Evolutionary conservation across 2,113 vertebrate genomes (phyloP).

Genomic region (Grallaria varia): DNA sequence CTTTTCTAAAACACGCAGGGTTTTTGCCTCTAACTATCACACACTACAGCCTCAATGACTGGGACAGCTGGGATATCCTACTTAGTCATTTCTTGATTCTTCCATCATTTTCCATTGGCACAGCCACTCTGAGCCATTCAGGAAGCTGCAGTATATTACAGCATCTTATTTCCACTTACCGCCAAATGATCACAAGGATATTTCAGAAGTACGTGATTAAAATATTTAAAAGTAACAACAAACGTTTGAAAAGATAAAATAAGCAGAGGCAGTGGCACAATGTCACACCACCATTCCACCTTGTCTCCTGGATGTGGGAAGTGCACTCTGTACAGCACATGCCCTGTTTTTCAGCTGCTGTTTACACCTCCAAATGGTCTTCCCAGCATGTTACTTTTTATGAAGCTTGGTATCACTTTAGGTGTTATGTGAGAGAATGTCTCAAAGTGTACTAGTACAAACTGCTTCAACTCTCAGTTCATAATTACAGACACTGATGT

Average conservation of each 20-base stretch:
- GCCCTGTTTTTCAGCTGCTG: neutral
- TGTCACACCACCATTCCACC: neutral
- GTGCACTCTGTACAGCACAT: neutral
- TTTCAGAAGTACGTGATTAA: neutral
- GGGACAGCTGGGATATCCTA: neutral
- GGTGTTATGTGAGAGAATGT: neutral
- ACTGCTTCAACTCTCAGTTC: neutral
- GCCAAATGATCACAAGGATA: accelerated
- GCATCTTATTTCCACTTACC: neutral
- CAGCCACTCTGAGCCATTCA: neutral
- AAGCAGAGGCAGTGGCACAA: neutral
- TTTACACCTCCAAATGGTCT: neutral
- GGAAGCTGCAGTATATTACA: neutral
- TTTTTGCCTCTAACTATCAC: neutral
- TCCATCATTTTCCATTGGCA: neutral
- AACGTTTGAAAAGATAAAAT: neutral
- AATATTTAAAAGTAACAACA: neutral
- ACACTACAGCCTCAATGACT: no score
- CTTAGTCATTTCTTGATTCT: neutral
- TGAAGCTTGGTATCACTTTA: neutral
- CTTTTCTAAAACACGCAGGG: neutral
- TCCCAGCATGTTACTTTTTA: neutral
- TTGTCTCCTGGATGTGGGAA: neutral
- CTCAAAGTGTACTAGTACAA: neutral
- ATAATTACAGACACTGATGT: accelerated